These are phyloP conservation scores for Hydropotes inermis DNA, from an alignment of 2,113 vertebrate genomes.

Conservation along the genomic window DNA sequence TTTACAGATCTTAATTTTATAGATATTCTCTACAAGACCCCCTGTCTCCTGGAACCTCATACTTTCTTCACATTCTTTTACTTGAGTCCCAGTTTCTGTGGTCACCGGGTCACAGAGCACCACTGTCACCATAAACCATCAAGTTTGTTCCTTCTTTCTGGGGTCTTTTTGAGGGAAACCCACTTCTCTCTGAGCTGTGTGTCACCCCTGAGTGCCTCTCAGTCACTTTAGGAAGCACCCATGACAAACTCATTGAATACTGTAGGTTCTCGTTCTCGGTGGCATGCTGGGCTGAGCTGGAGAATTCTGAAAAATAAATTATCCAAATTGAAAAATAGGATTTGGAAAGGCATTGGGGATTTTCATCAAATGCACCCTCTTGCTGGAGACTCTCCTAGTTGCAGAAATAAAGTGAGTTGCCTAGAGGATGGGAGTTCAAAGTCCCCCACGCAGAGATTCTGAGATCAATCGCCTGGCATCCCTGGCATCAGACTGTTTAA, in stretches of 20 bases:
- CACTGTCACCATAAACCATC: background rate
- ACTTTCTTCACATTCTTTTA: background rate
- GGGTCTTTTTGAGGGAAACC: background rate
- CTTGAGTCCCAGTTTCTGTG: background rate
- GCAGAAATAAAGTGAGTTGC: background rate
- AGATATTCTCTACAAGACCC: background rate
- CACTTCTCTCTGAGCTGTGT: fast-evolving
- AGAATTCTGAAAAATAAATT: background rate
- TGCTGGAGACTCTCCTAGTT: background rate
- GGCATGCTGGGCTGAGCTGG: background rate
- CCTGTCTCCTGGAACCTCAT: background rate
- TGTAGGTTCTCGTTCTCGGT: background rate
- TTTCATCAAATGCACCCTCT: background rate
- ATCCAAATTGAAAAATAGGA: background rate
- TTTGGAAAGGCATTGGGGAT: background rate
- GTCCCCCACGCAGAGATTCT: background rate
- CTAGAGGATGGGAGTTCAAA: background rate
- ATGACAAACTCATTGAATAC: fast-evolving
- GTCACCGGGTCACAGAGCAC: constrained; percentile 5
- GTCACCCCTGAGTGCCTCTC: background rate
- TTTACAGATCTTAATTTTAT: constrained; percentile 35
- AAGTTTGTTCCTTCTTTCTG: background rate
- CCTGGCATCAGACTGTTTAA: background rate
- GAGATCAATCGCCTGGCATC: background rate
- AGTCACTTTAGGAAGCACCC: fast-evolving